These are phyloP conservation scores for Drosophila rufa DNA, from an alignment of 1,140 invertebrate species.

Conservation along the genomic window DNA sequence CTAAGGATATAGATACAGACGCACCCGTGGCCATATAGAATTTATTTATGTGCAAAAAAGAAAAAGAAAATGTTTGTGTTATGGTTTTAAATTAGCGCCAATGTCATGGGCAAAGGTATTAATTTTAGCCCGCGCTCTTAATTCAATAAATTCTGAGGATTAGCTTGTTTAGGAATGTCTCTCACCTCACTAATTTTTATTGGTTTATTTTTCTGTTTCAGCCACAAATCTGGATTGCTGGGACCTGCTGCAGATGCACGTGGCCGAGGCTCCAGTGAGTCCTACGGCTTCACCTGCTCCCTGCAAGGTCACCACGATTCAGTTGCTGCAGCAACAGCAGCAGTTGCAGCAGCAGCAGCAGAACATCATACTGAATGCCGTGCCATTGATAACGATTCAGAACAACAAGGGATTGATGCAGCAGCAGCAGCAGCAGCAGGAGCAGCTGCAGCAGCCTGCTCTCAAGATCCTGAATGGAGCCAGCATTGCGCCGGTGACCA, in stretches of 20 bases:
- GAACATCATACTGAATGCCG: constrained; percentile 77
- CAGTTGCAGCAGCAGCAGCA: constrained; percentile 68
- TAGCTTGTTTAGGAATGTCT: constrained; percentile 17
- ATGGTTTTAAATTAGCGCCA: constrained; percentile 81
- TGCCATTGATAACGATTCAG: constrained; percentile 84
- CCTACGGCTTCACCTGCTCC: constrained; percentile 66
- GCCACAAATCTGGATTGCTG: constrained; percentile 81
- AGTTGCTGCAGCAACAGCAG: constrained; percentile 62
- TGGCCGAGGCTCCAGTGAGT: constrained; percentile 58
- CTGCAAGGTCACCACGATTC: constrained; percentile 57
- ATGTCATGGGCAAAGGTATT: constrained; percentile 79
- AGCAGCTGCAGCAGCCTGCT: constrained; percentile 63
- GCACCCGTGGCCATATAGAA: constrained; percentile 1
- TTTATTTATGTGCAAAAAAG: constrained; percentile 38
- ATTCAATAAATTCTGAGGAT: constrained; percentile 37
- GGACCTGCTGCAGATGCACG: constrained; percentile 82
- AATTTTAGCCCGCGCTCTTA: constrained; percentile 32
- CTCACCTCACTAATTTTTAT: neutral
- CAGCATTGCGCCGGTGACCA: constrained; percentile 49
- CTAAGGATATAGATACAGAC: constrained; percentile 15
- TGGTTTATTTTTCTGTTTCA: constrained; percentile 36
- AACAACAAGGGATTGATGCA: constrained; percentile 64
- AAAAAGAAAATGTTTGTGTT: constrained; percentile 42
- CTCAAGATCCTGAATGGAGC: constrained; percentile 66
- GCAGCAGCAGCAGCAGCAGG: constrained; percentile 51